phyloP scores from a whole-genome alignment of 1,140 invertebrate genomes.

The Nasonia longicornis region DNA sequence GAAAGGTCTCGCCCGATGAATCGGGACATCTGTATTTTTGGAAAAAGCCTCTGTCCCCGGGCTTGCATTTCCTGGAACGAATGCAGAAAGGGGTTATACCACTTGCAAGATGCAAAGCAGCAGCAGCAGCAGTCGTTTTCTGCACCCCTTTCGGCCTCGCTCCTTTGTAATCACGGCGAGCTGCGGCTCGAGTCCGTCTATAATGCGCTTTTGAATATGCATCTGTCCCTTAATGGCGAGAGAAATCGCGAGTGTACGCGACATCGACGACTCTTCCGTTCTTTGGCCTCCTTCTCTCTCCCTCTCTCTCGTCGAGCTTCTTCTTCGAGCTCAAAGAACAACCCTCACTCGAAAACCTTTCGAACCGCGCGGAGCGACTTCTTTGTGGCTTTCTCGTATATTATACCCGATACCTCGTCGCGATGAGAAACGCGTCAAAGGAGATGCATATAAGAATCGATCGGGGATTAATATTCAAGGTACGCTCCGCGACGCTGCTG shows the following conservation, averaged over 20 bases:
- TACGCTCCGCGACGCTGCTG: neutral
- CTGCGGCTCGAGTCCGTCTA: conserved; percentile 24
- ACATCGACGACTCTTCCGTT: neutral
- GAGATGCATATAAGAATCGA: conserved; percentile 31
- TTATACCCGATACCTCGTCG: neutral
- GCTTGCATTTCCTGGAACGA: conserved; percentile 57
- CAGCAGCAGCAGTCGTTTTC: conserved; percentile 47
- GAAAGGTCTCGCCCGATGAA: conserved; percentile 1
- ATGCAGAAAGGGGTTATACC: conserved; percentile 59
- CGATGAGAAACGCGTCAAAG: conserved; percentile 12
- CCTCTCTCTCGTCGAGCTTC: neutral
- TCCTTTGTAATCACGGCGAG: conserved; percentile 31
- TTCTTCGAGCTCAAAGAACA: neutral
- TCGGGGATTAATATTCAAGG: conserved; percentile 41
- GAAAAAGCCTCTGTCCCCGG: conserved; percentile 44
- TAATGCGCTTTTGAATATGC: conserved; percentile 46
- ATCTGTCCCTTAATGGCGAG: conserved; percentile 41
- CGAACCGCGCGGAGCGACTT: neutral
- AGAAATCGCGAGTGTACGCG: conserved; percentile 33
- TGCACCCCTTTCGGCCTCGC: conserved; percentile 23
- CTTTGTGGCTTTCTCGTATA: conserved; percentile 15
- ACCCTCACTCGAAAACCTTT: conserved; percentile 27
- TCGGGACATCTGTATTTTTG: conserved; percentile 61
- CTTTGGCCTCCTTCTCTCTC: conserved; percentile 1
- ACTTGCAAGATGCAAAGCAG: conserved; percentile 52